Conservation (phyloP, 2,113 vertebrate species). For the Campylomormyrus tamandua region DNA sequence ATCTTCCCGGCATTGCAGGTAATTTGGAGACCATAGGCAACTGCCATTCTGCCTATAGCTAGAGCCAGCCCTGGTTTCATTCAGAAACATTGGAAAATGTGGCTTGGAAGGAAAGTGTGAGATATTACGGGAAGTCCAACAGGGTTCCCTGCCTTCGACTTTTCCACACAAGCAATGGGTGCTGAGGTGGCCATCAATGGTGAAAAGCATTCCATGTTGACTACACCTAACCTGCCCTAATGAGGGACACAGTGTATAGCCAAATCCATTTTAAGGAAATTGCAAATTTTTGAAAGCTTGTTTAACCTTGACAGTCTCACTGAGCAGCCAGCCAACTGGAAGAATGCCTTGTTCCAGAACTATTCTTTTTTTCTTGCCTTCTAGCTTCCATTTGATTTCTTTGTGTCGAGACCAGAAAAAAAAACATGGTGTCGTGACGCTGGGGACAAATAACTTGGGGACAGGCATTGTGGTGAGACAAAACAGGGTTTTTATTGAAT, state of each 20-base stretch:
- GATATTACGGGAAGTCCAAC: not conserved
- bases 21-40: not conserved
- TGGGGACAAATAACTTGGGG: too few relatives aligned
- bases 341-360: not conserved
- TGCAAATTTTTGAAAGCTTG: slow-evolving; percentile 16
- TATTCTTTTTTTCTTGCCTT: not conserved
- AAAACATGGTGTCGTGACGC: not conserved
- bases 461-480: not conserved
- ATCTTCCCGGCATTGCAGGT: not conserved
- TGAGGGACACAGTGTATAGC: not conserved
- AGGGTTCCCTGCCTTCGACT: not conserved
- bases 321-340: not conserved
- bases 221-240: slow-evolving; percentile 12
- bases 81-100: not conserved
- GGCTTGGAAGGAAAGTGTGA: not conserved
- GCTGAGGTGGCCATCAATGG: slow-evolving; percentile 12
- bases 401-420: not conserved
- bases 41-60: not conserved
- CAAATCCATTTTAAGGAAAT: not conserved
- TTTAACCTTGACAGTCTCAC: slow-evolving; percentile 16
- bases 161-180: not conserved
- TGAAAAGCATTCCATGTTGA: slow-evolving; percentile 17
- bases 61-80: not conserved
- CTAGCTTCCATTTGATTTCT: not conserved
- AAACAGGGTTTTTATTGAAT: not conserved